phyloP scores from a whole-genome alignment of 2,888 invertebrate species.

The Gymnosoma rotundatum region DNA sequence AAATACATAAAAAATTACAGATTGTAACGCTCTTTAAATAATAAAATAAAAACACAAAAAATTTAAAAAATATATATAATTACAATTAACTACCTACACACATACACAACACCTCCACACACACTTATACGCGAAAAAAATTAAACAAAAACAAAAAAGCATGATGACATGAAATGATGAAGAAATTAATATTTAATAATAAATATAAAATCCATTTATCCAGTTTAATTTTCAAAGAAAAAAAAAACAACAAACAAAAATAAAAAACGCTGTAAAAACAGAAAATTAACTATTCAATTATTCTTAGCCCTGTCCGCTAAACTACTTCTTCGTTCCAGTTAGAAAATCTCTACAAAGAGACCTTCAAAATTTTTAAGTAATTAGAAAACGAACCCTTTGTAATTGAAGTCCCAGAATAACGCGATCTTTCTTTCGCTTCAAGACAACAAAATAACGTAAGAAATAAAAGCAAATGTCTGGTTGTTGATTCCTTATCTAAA shows the following conservation, averaged over 20 bases:
- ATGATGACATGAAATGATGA: constrained; percentile 60
- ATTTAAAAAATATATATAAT: constrained; percentile 71
- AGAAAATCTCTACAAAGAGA: neutral
- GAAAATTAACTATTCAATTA: constrained; percentile 50
- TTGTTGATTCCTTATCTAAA: too few species aligned
- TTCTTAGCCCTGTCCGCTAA: neutral
- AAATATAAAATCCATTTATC: constrained; percentile 68
- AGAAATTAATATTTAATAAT: constrained; percentile 66
- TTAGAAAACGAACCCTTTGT: too few species aligned
- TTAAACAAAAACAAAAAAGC: constrained; percentile 42
- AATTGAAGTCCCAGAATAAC: too few species aligned
- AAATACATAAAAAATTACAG: constrained; percentile 70
- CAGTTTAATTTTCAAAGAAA: constrained; percentile 69
- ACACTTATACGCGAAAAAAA: constrained; percentile 54
- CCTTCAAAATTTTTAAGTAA: too few species aligned
- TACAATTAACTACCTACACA: constrained; percentile 65
- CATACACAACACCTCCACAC: constrained; percentile 34
- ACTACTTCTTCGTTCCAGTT: neutral
- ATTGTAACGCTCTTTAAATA: constrained; percentile 75
- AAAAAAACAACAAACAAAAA: constrained; percentile 57
- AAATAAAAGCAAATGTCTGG: too few species aligned
- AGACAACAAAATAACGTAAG: too few species aligned
- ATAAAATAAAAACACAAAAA: constrained; percentile 73
- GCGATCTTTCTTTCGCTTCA: too few species aligned
- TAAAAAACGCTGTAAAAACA: constrained; percentile 64